Base-by-base conservation (phyloP, 2,113 vertebrate species). In the Trichomycterus rosablanca region DNA sequence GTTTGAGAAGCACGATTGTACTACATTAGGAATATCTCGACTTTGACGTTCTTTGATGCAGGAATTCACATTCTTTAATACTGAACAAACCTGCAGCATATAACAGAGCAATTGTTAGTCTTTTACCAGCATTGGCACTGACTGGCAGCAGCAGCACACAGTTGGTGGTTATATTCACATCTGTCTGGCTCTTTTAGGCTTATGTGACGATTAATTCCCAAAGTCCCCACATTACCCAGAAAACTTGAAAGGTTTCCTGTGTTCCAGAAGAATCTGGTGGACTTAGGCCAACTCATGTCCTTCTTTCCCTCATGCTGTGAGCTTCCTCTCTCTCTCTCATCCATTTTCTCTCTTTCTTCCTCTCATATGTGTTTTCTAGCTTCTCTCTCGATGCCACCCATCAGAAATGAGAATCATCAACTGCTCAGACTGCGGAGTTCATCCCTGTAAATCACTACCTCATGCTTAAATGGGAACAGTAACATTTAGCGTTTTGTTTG, bases 231-330 rank as follows among this genome's bases (percentile, higher is more conserved):
- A 55, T 54, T 12, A 55, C 37, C 20, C 22, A n/a, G 23, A 45
- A 72, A 54, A 30, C 30, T 34, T 63, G 20, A 72, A 72, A 67
- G 70, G 54, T 45, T 72, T 67, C 63, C 70, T 67, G 63, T 67
- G 53, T 67, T 63, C 52, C 39, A 53, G n/a, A 67, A 51, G 42
- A 67, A 49, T 54, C 30, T 7, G 6, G 12, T 67, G 46, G 63
- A 51, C 5, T 46, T 34, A 2, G n/a, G 51, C 58, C 69, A 62
- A 46, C 58, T 49, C 32, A 18, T 48, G 58, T 58, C 40, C 43
- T 46, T 44, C 48, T 62, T 37, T 56, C 11, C 39, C 24, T 43
- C 48, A 53, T 28, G 18, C 40, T 39, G 43, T 23, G 44, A 48
- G 35, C 52, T 67, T 63, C 53, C 59, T 42, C 58, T 35, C 18